Conservation (phyloP, 37 sponge, comb jelly and placozoan species). For the Aphrocallistes beatrix region DNA sequence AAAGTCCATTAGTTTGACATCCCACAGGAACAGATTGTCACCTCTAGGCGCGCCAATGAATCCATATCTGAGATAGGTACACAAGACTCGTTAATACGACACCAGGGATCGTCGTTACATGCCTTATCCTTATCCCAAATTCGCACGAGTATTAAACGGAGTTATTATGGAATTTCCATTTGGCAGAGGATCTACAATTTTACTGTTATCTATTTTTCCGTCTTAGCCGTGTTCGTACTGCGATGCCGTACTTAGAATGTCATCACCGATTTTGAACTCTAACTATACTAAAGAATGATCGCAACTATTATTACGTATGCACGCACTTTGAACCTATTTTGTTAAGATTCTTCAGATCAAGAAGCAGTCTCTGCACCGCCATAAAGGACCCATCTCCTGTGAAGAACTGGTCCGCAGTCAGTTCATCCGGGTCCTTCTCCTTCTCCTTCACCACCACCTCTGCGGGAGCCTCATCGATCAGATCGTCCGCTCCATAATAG, state of each 20-base stretch:
- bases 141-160: too few species aligned
- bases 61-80: constrained; percentile 22
- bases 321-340: constrained; percentile 39
- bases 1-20: constrained; percentile 55
- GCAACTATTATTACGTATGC: too few species aligned
- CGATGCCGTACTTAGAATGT: too few species aligned
- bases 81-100: too few species aligned
- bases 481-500: neutral
- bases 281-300: too few species aligned
- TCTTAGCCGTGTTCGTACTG: too few species aligned
- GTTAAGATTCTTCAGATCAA: constrained; percentile 44
- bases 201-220: too few species aligned
- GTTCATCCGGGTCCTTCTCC: neutral
- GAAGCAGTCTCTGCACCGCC: constrained; percentile 59
- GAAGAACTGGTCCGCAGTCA: constrained; percentile 59
- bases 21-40: constrained; percentile 56
- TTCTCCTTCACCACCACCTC: neutral
- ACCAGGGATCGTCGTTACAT: too few species aligned
- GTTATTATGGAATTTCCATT: too few species aligned
- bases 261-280: too few species aligned
- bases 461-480: neutral
- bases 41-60: constrained; percentile 39
- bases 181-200: too few species aligned
- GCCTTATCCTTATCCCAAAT: too few species aligned
- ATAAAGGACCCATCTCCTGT: constrained; percentile 58